Conservation (phyloP, 2,888 invertebrate species). For the Esperia sulphurella region DNA sequence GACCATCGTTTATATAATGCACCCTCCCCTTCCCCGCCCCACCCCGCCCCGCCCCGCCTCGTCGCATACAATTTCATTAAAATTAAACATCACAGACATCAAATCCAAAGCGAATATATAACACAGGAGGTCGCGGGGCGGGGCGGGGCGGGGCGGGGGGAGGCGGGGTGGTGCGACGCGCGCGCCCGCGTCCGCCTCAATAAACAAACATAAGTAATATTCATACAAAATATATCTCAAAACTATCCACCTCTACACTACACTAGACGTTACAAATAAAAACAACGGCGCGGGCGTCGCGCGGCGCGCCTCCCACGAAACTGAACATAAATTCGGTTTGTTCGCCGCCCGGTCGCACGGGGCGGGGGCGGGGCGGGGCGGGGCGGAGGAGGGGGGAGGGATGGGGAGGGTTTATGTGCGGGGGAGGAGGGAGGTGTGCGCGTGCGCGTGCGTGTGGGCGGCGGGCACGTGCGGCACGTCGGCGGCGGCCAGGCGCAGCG, state of each 20-base stretch:
- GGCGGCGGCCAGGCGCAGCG: slow-evolving; percentile 55
- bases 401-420: slow-evolving; percentile 3
- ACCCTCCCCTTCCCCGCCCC: neutral
- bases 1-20: neutral
- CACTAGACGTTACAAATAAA: too few relatives aligned
- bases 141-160: neutral
- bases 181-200: neutral
- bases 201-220: too few relatives aligned
- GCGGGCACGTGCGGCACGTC: slow-evolving; percentile 23
- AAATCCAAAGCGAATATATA: neutral
- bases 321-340: neutral
- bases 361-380: neutral
- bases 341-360: neutral
- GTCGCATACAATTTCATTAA: neutral
- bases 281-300: too few relatives aligned
- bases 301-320: neutral
- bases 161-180: neutral
- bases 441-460: slow-evolving; percentile 27
- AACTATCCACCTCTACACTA: too few relatives aligned
- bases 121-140: neutral
- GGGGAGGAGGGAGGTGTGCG: neutral
- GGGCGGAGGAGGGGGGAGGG: neutral
- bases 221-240: too few relatives aligned
- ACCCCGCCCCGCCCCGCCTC: neutral
- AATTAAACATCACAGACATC: neutral